These are phyloP conservation scores for Falco biarmicus DNA, from an alignment of 2,797 vertebrate species.

Conservation along the genomic window DNA sequence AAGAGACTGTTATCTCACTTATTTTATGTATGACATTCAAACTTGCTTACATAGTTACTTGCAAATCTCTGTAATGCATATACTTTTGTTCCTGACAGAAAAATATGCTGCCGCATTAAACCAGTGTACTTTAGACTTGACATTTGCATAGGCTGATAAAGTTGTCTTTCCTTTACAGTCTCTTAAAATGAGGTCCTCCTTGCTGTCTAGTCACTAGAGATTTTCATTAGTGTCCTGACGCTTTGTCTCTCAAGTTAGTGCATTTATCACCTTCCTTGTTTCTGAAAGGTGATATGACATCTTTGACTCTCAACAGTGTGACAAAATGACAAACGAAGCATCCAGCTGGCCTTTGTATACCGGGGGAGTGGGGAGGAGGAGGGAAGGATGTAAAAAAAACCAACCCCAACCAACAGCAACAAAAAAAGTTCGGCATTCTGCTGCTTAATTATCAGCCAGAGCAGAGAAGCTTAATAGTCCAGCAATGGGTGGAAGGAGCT, in stretches of 20 bases:
- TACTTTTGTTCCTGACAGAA: neutral
- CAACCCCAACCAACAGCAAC: neutral
- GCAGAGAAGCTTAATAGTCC: constrained; percentile 12
- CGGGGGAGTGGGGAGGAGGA: neutral
- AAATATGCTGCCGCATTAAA: neutral
- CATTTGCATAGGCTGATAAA: constrained; percentile 17
- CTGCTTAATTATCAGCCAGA: constrained; percentile 46
- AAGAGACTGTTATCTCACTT: neutral
- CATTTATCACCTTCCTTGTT: constrained; percentile 1
- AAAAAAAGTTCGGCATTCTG: constrained; percentile 3
- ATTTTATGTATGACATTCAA: neutral
- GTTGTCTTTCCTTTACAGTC: neutral
- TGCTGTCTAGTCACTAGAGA: neutral
- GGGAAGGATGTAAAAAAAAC: neutral
- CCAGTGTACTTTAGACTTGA: neutral
- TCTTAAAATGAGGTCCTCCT: neutral
- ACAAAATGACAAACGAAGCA: constrained; percentile 49
- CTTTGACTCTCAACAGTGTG: neutral
- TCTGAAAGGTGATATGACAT: neutral
- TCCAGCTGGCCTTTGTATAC: neutral
- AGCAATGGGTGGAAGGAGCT: constrained; percentile 40
- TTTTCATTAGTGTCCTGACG: neutral
- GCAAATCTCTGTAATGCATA: neutral
- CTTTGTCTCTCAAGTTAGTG: neutral
- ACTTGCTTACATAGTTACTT: neutral